phyloP scores from a whole-genome alignment of 2,888 invertebrate species.

The Gortyna flavago region DNA sequence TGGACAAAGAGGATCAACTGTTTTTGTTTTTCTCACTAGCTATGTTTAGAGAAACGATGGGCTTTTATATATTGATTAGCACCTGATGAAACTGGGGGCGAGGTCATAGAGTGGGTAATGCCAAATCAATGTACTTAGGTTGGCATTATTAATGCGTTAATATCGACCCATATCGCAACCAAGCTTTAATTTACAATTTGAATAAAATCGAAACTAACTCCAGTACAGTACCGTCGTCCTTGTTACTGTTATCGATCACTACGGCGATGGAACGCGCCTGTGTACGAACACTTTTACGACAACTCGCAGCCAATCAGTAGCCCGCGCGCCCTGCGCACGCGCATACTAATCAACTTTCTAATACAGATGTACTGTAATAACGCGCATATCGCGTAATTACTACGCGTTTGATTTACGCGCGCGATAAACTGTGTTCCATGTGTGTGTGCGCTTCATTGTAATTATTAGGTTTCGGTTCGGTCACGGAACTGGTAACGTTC shows the following conservation, averaged over 20 bases:
- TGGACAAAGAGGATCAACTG: background rate
- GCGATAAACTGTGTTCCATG: constrained; percentile 55
- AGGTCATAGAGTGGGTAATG: background rate
- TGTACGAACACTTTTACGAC: constrained; percentile 65
- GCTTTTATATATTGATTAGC: background rate
- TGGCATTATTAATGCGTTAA: background rate
- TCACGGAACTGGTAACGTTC: background rate
- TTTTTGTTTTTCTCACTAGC: background rate
- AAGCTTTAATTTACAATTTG: constrained; percentile 35
- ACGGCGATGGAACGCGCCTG: constrained; percentile 56
- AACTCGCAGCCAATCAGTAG: constrained; percentile 68
- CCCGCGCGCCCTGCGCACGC: constrained; percentile 46
- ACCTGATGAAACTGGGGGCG: background rate
- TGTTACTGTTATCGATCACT: constrained; percentile 70
- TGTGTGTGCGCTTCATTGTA: constrained; percentile 45
- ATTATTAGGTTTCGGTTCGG: constrained; percentile 21
- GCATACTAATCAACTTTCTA: constrained; percentile 69
- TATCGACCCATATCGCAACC: background rate
- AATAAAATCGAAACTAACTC: constrained; percentile 29
- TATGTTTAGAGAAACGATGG: background rate
- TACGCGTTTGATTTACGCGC: constrained; percentile 66
- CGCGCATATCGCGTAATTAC: constrained; percentile 70
- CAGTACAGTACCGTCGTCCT: constrained; percentile 56
- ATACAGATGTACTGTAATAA: constrained; percentile 65
- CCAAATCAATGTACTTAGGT: background rate